Conservation (phyloP, 2,888 invertebrate species). For the Andrena hattorfiana region DNA sequence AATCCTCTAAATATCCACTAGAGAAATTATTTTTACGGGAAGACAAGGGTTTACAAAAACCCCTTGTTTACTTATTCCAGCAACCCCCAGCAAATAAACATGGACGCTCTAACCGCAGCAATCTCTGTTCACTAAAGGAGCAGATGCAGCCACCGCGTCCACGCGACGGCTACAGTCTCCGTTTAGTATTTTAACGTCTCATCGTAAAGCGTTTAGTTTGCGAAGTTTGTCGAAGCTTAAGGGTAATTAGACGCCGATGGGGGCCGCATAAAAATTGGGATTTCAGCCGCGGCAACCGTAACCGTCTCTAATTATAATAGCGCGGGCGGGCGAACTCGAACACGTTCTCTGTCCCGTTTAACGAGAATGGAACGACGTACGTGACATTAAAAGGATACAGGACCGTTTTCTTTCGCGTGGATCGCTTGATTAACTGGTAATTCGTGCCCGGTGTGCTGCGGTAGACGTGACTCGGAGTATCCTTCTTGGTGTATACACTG, state of each 20-base stretch:
- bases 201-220: conserved; percentile 8
- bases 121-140: background rate
- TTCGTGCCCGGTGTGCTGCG: conserved; percentile 52
- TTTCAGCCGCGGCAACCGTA: conserved; percentile 14
- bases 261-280: conserved; percentile 32
- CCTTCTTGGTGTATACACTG: conserved; percentile 33
- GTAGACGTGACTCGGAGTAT: conserved; percentile 48
- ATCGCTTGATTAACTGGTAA: conserved; percentile 67
- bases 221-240: conserved; percentile 24
- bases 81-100: too few relatives aligned
- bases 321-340: conserved; percentile 1
- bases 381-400: conserved; percentile 41
- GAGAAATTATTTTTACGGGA: too few relatives aligned
- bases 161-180: background rate
- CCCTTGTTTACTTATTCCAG: too few relatives aligned
- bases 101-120: too few relatives aligned
- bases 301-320: conserved; percentile 40
- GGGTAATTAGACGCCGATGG: conserved; percentile 24
- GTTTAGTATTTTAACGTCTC: conserved; percentile 6
- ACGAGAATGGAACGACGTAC: conserved; percentile 49
- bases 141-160: background rate
- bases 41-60: too few relatives aligned
- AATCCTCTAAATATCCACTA: too few relatives aligned
- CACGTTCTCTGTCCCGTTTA: conserved; percentile 38
- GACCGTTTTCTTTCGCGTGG: conserved; percentile 51